phyloP scores from a whole-genome alignment of 2,113 vertebrate species.

The Varanus salvator region DNA sequence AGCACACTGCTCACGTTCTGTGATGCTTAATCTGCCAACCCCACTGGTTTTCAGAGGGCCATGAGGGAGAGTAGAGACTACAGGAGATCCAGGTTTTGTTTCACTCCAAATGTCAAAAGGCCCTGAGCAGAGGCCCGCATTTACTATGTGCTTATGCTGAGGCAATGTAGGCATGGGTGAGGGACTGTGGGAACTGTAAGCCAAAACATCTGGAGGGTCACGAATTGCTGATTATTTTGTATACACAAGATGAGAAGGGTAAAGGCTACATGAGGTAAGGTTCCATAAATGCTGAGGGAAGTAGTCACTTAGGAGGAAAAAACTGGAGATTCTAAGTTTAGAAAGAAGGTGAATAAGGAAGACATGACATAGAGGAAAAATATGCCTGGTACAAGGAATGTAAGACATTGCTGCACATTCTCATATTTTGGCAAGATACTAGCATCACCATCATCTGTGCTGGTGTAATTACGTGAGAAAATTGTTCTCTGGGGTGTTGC shows the following conservation, averaged over 20 bases:
- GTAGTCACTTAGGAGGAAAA: no score
- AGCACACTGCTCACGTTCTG: background rate
- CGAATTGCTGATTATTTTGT: background rate
- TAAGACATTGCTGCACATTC: no score
- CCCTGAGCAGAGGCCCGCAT: background rate
- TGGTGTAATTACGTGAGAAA: background rate
- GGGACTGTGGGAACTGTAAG: no score
- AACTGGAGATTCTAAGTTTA: no score
- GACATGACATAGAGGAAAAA: no score
- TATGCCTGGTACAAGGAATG: no score
- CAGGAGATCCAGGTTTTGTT: background rate
- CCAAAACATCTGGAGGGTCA: no score
- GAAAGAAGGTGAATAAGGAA: no score
- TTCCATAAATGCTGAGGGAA: background rate
- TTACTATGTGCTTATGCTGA: background rate
- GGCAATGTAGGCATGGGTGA: no score
- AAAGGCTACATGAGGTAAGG: background rate
- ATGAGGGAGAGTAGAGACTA: background rate
- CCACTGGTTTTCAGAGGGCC: background rate
- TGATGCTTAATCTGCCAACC: background rate
- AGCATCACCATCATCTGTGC: background rate
- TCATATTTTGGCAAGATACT: background rate
- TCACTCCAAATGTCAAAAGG: background rate
- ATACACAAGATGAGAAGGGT: background rate
- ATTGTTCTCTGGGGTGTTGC: background rate